Evolutionary conservation across 2,113 vertebrate species (phyloP).

Genomic region (Campylomormyrus numenius): DNA sequence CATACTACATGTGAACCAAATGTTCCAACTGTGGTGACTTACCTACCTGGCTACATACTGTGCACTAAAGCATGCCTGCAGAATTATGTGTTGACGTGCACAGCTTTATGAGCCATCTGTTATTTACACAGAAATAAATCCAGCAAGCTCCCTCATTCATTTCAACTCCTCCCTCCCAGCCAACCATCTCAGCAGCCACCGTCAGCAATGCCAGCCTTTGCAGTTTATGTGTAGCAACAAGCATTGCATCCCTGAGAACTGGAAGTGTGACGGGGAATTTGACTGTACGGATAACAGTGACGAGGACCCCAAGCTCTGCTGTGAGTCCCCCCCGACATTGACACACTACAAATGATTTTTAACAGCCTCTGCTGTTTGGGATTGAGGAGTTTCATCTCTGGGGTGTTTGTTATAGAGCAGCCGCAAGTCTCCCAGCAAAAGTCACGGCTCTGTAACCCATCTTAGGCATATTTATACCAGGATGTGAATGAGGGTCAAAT

Average conservation of each 20-base stretch:
- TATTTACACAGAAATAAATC: background rate
- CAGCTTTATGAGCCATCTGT: background rate
- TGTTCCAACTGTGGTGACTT: too few relatives aligned
- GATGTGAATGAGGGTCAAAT: background rate
- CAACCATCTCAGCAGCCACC: slow-evolving; percentile 86
- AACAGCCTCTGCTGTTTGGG: background rate
- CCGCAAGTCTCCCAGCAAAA: too few relatives aligned
- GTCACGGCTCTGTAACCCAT: too few relatives aligned
- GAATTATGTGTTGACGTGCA: background rate
- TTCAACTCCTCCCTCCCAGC: slow-evolving; percentile 60
- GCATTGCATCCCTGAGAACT: slow-evolving; percentile 93
- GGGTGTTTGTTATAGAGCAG: too few relatives aligned
- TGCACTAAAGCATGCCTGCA: background rate
- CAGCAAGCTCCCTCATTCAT: background rate
- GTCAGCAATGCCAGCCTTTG: slow-evolving; percentile 86
- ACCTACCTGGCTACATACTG: background rate
- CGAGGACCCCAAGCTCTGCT: slow-evolving; percentile 81
- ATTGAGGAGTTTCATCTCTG: too few relatives aligned
- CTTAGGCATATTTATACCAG: background rate
- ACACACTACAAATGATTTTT: too few relatives aligned
- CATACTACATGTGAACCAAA: too few relatives aligned
- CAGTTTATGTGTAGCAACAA: slow-evolving; percentile 96
- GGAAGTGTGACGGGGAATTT: slow-evolving; percentile 94
- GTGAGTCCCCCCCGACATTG: slow-evolving; percentile 57
- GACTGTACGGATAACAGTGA: slow-evolving; percentile 97